phyloP scores from a whole-genome alignment of 2,797 vertebrate species.

The Morus bassanus region DNA sequence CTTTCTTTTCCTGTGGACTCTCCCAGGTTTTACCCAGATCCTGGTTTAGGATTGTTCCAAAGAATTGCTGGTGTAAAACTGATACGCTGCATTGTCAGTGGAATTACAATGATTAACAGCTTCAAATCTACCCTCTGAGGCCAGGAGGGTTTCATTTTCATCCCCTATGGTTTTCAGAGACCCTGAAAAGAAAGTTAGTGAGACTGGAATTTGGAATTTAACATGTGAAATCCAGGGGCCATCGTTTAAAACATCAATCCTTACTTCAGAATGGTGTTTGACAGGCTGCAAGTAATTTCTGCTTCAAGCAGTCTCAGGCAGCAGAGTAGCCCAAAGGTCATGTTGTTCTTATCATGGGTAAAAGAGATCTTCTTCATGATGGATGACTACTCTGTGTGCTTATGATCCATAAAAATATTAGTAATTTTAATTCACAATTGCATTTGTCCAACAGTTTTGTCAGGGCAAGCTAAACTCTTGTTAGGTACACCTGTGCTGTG shows the following conservation, averaged over 20 bases:
- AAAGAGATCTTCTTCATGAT: conserved; percentile 9
- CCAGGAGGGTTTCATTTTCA: neutral
- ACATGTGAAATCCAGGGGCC: neutral
- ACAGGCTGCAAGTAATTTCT: conserved; percentile 45
- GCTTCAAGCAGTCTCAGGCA: conserved; percentile 38
- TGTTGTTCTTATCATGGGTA: neutral
- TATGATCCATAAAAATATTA: neutral
- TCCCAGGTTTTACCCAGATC: neutral
- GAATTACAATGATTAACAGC: neutral
- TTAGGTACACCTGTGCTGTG: neutral
- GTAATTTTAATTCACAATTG: neutral
- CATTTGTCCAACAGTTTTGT: neutral
- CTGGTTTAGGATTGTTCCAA: neutral
- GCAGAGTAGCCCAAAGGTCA: conserved; percentile 26
- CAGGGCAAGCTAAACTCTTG: neutral
- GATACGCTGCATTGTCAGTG: neutral
- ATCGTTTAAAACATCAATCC: neutral
- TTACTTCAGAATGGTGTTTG: conserved; percentile 20
- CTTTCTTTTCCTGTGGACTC: conserved; percentile 38
- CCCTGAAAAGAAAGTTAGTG: neutral
- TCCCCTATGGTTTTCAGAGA: neutral
- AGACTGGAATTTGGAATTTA: conserved; percentile 17
- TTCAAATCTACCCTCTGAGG: neutral
- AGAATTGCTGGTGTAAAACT: neutral
- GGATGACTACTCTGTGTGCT: neutral